phyloP scores from a whole-genome alignment of 2,888 invertebrate species.

The Pristionchus fissidentatus region DNA sequence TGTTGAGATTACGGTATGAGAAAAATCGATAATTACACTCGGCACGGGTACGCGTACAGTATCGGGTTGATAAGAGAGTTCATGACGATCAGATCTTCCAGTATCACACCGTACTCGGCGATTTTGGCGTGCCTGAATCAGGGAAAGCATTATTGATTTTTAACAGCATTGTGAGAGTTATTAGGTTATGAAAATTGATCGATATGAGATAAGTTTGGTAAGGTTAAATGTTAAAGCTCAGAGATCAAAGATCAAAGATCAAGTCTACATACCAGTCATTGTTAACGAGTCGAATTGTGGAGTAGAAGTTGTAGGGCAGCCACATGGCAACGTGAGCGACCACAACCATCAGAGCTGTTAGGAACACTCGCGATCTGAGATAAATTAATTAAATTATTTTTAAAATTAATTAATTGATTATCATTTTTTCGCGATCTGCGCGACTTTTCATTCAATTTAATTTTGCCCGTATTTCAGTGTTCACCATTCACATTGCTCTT shows the following conservation, averaged over 20 bases:
- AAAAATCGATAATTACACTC: not conserved
- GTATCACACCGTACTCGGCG: constrained; percentile 60
- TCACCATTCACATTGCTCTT: not conserved
- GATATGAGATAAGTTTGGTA: too few relatives aligned
- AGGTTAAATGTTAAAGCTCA: not conserved
- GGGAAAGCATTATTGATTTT: not conserved
- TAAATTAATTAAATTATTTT: not conserved
- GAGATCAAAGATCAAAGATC: not conserved
- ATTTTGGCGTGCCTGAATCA: constrained; percentile 41
- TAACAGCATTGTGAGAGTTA: too few relatives aligned
- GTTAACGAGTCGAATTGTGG: constrained; percentile 56
- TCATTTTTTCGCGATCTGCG: not conserved
- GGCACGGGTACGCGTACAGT: constrained; percentile 61
- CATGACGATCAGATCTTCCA: constrained; percentile 70
- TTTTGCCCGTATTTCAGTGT: not conserved
- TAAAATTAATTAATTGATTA: not conserved
- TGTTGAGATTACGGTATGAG: not conserved
- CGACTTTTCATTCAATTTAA: not conserved
- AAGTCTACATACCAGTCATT: constrained; percentile 49
- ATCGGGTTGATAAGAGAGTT: constrained; percentile 71
- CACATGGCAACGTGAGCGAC: constrained; percentile 66
- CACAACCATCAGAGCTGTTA: constrained; percentile 67
- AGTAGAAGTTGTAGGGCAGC: constrained; percentile 70
- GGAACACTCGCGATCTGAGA: constrained; percentile 65
- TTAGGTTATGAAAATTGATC: too few relatives aligned